These are phyloP conservation scores for Sciaenops ocellatus DNA, from an alignment of 2,797 vertebrate species.

Conservation along the genomic window DNA sequence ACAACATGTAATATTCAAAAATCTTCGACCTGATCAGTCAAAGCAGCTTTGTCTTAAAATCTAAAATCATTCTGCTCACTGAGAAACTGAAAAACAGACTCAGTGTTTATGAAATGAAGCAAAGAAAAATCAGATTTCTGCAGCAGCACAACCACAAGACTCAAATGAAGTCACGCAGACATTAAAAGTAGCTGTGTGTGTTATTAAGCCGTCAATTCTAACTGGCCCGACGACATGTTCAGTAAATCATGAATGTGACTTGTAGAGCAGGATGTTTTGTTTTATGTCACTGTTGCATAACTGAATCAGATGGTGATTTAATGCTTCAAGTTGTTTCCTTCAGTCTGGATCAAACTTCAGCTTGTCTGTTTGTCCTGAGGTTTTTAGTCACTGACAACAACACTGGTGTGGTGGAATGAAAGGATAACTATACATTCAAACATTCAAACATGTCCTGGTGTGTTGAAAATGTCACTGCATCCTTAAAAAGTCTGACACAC, in stretches of 20 bases:
- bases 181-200: neutral
- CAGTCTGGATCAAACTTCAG: neutral
- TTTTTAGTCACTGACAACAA: neutral
- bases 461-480: neutral
- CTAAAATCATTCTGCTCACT: neutral
- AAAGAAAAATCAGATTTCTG: neutral
- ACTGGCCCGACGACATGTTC: neutral
- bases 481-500: no score
- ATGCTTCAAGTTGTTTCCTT: slow-evolving; percentile 7
- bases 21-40: neutral
- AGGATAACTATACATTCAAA: neutral
- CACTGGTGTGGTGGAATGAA: no score
- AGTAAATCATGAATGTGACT: neutral
- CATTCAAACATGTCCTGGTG: neutral
- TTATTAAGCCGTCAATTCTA: neutral
- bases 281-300: slow-evolving; percentile 23
- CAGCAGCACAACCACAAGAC: neutral
- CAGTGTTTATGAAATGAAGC: neutral
- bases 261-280: slow-evolving; percentile 25
- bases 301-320: slow-evolving; percentile 3
- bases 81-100: neutral
- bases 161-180: neutral
- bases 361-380: neutral
- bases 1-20: neutral
- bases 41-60: neutral